Evolutionary conservation across 92 coral and sea anemone genomes (phyloP), one percentile per base, ranked within the genome.

Genomic region (Umimayanthus chanpuru): DNA sequence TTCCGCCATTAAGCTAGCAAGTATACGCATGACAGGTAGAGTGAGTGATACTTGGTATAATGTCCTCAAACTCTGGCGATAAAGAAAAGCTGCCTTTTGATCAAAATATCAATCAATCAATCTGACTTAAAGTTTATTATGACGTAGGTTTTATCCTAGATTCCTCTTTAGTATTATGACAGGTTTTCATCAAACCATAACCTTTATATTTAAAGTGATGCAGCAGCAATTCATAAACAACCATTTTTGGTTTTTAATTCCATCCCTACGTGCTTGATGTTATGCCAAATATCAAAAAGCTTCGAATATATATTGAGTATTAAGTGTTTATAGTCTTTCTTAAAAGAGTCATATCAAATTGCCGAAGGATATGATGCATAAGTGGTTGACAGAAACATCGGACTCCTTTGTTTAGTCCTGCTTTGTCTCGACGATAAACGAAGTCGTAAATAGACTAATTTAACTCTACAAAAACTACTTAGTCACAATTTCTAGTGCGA

Each of bases 61-160:
- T 39, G 30, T 49, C 75, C 73, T 47, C 64, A 25, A 40, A 26
- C 36, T 29, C 6, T 9, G 28, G 44, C 12, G 79, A 67, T 41
- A 68, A 40, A 23, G 23, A 14, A 53, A 70, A 83, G 77, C 84
- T n/a, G 25, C 74, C 26, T 83, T 41, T 83, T 20, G 78, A 80
- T 80, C 49, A 80, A 23, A 10, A 55, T 16, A 53, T 56, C 84
- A 32, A 53, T 80, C 44, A 80, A 20, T 80, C 87, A 70, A 70
- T 70, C 40, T 44, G 66, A 15, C 70, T 25, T 25, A 32, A 18
- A 47, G 29, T 14, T 47, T 83, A 16, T 44, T 71, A 44, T 67
- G 76, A 20, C 77, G 7, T 39, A 70, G 67, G 26, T 40, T 83
- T 83, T 83, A 71, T 83, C 41, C 3, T 11, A 12, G 25, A 30